These are phyloP conservation scores for Lasioglossum zephyrum DNA, from an alignment of 2,888 invertebrate genomes.

Conservation along the genomic window DNA sequence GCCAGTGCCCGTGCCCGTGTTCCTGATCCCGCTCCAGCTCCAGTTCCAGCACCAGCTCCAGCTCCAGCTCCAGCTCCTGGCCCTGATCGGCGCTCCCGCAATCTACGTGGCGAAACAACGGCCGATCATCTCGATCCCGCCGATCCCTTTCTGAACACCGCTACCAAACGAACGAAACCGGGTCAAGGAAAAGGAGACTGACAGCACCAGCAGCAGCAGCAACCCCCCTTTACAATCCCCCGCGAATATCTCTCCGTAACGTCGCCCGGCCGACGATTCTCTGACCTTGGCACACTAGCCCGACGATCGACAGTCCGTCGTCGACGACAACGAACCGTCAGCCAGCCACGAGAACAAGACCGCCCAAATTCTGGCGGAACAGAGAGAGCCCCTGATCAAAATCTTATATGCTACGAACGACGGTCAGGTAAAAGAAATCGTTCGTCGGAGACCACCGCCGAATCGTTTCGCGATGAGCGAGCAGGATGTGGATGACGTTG, in stretches of 20 bases:
- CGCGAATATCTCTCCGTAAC: conserved; percentile 16
- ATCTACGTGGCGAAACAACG: conserved; percentile 16
- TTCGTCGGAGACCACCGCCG: conserved; percentile 81
- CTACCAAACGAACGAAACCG: neutral
- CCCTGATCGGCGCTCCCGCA: conserved; percentile 30
- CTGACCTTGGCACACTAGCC: conserved; percentile 54
- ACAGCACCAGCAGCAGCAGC: neutral
- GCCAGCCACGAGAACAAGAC: conserved; percentile 60
- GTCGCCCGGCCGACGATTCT: conserved; percentile 38
- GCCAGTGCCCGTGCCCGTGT: conserved; percentile 22
- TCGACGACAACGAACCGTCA: conserved; percentile 43
- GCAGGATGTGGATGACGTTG: conserved; percentile 96
- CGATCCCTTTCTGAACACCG: conserved; percentile 29
- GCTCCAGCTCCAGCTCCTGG: conserved; percentile 12
- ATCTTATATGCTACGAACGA: conserved; percentile 82
- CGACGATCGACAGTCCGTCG: conserved; percentile 25
- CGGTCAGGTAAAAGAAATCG: conserved; percentile 82
- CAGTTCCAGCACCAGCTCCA: neutral
- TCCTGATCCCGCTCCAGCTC: conserved; percentile 34
- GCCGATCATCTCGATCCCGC: conserved; percentile 16
- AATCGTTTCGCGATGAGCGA: conserved; percentile 90
- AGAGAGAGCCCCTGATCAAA: conserved; percentile 83
- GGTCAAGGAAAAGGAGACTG: conserved; percentile 26
- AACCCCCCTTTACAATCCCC: neutral
- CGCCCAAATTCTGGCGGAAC: conserved; percentile 80